These are phyloP conservation scores for Villa cingulata DNA, from an alignment of 2,888 invertebrate species.

Conservation along the genomic window DNA sequence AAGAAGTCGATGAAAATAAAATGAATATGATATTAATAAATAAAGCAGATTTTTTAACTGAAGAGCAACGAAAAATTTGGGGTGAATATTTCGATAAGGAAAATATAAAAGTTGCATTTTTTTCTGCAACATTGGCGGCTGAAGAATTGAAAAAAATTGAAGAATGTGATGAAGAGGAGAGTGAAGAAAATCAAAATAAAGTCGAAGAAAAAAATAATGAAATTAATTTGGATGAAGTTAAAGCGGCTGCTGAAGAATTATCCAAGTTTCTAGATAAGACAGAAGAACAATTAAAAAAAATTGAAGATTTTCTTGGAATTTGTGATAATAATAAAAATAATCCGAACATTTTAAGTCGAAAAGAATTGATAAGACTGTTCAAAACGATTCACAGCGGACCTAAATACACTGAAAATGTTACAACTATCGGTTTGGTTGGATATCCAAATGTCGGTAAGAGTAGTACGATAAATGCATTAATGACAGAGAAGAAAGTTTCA, in stretches of 20 bases:
- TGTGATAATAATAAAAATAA: slow-evolving; percentile 22
- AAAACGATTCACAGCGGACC: slow-evolving; percentile 42
- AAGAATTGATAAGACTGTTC: slow-evolving; percentile 58
- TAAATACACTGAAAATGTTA: slow-evolving; percentile 39
- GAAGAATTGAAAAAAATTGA: slow-evolving; percentile 35
- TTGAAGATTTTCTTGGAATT: slow-evolving; percentile 40
- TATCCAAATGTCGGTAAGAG: slow-evolving; percentile 99
- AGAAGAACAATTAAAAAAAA: slow-evolving; percentile 41
- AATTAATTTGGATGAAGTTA: slow-evolving; percentile 34
- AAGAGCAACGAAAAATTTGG: slow-evolving; percentile 70
- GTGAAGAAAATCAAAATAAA: slow-evolving; percentile 18
- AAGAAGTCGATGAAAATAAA: slow-evolving; percentile 58
- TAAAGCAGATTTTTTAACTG: slow-evolving; percentile 85
- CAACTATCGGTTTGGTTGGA: slow-evolving; percentile 88
- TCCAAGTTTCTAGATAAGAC: slow-evolving; percentile 42
- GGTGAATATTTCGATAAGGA: slow-evolving; percentile 64
- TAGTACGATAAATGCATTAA: slow-evolving; percentile 89
- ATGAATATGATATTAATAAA: slow-evolving; percentile 78
- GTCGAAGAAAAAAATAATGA: slow-evolving; percentile 18
- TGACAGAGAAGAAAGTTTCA: slow-evolving; percentile 74
- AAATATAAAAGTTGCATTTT: slow-evolving; percentile 70
- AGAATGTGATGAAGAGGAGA: slow-evolving; percentile 21
- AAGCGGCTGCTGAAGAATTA: slow-evolving; percentile 40
- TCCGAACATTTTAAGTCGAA: slow-evolving; percentile 42
- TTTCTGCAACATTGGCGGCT: slow-evolving; percentile 62